Evolutionary conservation across 2,888 invertebrate genomes (phyloP), one percentile per base, ranked within the genome.

Genomic region (Aphidoletes aphidimyza): DNA sequence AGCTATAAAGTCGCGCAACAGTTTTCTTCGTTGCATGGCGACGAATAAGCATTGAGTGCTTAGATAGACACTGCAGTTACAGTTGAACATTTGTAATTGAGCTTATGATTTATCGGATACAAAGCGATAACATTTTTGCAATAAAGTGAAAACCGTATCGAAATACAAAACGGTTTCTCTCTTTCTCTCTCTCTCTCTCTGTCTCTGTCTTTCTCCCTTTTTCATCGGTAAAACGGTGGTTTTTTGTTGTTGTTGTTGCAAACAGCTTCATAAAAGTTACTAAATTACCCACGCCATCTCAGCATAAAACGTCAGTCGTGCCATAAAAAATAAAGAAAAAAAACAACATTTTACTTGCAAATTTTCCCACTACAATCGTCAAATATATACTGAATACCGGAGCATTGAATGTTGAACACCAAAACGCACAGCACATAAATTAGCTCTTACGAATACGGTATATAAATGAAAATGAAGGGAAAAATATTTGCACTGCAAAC

Each of bases 271-370:
- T 81, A 81, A 81, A 81, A 81, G 11, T 78, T n/a, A 81, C 37
- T 81, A 81, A 81, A 81, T 81, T 81, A 81, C 37, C 81, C 81
- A 81, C 37, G 81, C 81, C 81, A 81, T 81, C 81, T n/a, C n/a
- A n/a, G 81, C 81, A 81, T 81, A 81, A 81, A 81, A 81, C 14
- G n/a, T n/a, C n/a, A 22, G 37, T 81, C 22, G 37, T 81, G 37
- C 81, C 81, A 81, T 81, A 37, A 81, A 37, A 19, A 47, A 54
- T n/a, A n/a, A n/a, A n/a, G n/a, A n/a, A n/a, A n/a, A n/a, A n/a
- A n/a, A n/a, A n/a, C n/a, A n/a, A n/a, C n/a, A 81, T 78, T 78
- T 78, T 36, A 78, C 78, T 78, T 81, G 81, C 81, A 81, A 37
- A 81, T 37, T 9, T 37, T 37, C 37, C n/a, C 37, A 37, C 81